Evolutionary conservation across 2,113 vertebrate genomes (phyloP).

Genomic region (Cavia aperea): DNA sequence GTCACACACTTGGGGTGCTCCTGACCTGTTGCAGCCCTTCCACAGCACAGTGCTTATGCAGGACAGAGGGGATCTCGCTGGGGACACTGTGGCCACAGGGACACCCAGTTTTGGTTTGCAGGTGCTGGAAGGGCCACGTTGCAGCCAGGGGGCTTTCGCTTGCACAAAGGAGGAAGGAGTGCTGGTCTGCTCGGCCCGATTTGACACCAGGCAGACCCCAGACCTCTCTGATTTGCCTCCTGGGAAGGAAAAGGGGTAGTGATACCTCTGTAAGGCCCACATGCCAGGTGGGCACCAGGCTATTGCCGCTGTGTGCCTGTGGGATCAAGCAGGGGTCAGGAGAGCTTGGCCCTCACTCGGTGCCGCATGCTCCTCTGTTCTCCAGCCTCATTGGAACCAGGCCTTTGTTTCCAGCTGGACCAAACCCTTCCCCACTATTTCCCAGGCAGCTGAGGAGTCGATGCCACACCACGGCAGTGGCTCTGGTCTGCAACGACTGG

Average conservation of each 20-base stretch:
- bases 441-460: neutral
- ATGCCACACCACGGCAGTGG: neutral
- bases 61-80: too few species aligned
- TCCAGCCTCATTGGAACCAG: neutral
- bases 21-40: neutral
- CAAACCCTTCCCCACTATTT: neutral
- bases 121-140: too few species aligned
- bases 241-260: neutral
- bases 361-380: neutral
- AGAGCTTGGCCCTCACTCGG: neutral
- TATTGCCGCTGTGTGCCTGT: rapidly evolving
- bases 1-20: rapidly evolving
- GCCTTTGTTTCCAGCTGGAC: neutral
- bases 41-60: neutral
- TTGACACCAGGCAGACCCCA: neutral
- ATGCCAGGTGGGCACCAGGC: rapidly evolving
- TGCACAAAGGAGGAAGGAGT: neutral
- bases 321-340: neutral
- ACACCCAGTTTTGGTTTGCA: neutral
- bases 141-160: neutral
- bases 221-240: neutral
- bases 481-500: neutral
- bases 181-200: neutral
- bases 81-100: too few species aligned
- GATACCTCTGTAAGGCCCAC: neutral